Base-by-base conservation (phyloP, 64 coral and sea anemone species). In the Anthopleura sola region DNA sequence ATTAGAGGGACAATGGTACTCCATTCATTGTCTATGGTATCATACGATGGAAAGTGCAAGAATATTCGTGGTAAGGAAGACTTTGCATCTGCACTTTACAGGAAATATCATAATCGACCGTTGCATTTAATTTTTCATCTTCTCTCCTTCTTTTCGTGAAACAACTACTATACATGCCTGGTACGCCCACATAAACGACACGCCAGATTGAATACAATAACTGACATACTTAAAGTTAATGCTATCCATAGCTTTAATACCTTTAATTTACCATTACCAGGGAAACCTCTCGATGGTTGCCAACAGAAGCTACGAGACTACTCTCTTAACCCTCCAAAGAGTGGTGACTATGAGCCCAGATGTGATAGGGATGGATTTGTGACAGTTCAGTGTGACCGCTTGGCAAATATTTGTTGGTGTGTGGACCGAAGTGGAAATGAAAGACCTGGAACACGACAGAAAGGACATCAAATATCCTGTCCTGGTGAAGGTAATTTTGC, bases 391-490 rank as follows among this genome's bases (percentile, higher is more conserved):
- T 91, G 89, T 51, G 75, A 40, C 28, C 51, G 36, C 14, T 48
- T 53, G 29, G 60, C 12, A 32, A 71, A 86, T 24, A 64, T 68
- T 37, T 91, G 89, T 20, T 91, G 89, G 89, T 91, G 89, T 82
- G 75, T 86, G 17, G 36, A 85, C 53, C 55, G 51, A 38, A 36
- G 56, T 37, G 84, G 89, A 31, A 81, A 75, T 32, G 89, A 91
- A 55, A 66, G 78, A 23, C 75, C 75, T 39, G 85, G 95, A 23
- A 97, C 95, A 5, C 86, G 95, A 19, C 55, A 69, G 23, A 87
- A 89, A 39, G 94, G 94, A 87, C 38, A 50, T 6, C 66, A 79
- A 5, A 83, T 83, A 56, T 11, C 21, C 21, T 83, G 82, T 58
- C 82, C 78, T 23, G 26, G 14, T 14, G 28, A 29, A 71, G 66